phyloP scores from a whole-genome alignment of 2,797 vertebrate genomes.

The Euthynnus affinis region DNA sequence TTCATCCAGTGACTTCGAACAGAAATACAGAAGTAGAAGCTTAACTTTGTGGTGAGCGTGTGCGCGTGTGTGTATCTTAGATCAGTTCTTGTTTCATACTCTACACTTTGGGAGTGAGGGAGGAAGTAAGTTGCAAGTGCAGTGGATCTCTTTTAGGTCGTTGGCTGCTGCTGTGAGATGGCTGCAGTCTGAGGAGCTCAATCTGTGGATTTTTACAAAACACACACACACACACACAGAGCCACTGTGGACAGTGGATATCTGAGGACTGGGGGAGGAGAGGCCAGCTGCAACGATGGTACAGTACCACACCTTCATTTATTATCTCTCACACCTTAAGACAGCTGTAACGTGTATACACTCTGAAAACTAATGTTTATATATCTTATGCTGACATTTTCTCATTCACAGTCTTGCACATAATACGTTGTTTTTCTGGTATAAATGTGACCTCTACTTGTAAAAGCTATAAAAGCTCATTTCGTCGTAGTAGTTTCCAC shows the following conservation, averaged over 20 bases:
- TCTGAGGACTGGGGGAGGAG: slow-evolving; percentile 41
- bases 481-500: not conserved
- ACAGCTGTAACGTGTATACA: not conserved
- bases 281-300: slow-evolving; percentile 75
- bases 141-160: slow-evolving; percentile 57
- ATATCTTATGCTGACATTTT: not conserved
- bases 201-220: slow-evolving; percentile 63
- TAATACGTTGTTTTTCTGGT: not conserved
- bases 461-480: not conserved
- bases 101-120: slow-evolving; percentile 68
- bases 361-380: not conserved
- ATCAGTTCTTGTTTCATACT: slow-evolving; percentile 79
- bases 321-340: slow-evolving; percentile 6
- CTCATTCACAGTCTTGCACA: not conserved
- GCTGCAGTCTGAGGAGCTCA: slow-evolving; percentile 62
- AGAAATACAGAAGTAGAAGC: slow-evolving; percentile 69
- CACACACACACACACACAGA: slow-evolving; percentile 10
- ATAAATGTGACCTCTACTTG: not conserved
- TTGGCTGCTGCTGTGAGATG: slow-evolving; percentile 61
- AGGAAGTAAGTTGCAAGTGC: slow-evolving; percentile 84
- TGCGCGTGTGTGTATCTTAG: slow-evolving; percentile 22
- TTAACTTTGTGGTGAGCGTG: slow-evolving; percentile 14
- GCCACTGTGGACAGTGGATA: slow-evolving; percentile 47
- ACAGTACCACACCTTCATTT: slow-evolving; percentile 62
- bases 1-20: slow-evolving; percentile 9